A percentile compares a stretch with the other conserved stretches of the same genome.
Evolutionary conservation across 1,140 invertebrate genomes (phyloP).

Genomic region (Archivesica marissinica): DNA sequence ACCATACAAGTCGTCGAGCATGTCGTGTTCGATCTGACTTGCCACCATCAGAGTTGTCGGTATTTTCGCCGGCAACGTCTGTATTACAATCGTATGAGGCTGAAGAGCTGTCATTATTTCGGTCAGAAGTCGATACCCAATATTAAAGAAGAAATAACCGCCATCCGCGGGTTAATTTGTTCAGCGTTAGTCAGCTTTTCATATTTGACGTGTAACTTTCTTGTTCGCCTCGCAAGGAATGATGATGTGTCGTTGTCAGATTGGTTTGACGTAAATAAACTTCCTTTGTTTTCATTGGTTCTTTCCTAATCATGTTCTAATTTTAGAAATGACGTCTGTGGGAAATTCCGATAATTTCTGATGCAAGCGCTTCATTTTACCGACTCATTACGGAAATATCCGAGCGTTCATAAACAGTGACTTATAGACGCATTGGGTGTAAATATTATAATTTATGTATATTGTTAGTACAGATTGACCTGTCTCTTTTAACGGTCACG

Average conservation of each 20-base stretch:
- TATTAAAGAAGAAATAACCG: slow-evolving; percentile 21
- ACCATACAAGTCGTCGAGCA: slow-evolving; percentile 61
- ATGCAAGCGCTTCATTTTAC: too few species aligned
- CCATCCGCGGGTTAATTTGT: slow-evolving; percentile 37
- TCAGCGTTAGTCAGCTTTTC: slow-evolving; percentile 55
- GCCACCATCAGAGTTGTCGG: slow-evolving; percentile 63
- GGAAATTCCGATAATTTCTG: slow-evolving; percentile 47
- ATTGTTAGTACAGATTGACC: too few species aligned
- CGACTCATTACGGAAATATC: too few species aligned
- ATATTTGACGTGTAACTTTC: slow-evolving; percentile 54
- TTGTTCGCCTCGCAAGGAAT: slow-evolving; percentile 24
- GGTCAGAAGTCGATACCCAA: slow-evolving; percentile 44
- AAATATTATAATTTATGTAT: too few species aligned
- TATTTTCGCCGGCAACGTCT: slow-evolving; percentile 61
- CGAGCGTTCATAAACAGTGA: too few species aligned
- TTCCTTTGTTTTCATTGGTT: slow-evolving; percentile 41
- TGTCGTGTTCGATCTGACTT: slow-evolving; percentile 51
- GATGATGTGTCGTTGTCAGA: slow-evolving; percentile 68
- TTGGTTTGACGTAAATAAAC: slow-evolving; percentile 63
- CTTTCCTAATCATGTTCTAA: slow-evolving; percentile 9
- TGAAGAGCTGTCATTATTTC: slow-evolving; percentile 67
- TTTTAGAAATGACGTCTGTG: slow-evolving; percentile 22
- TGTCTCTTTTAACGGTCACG: too few species aligned
- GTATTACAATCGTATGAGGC: slow-evolving; percentile 76
- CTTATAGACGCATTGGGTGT: too few species aligned